Evolutionary conservation across 2,113 vertebrate species (phyloP).

Genomic region (Gymnorhina tibicen): DNA sequence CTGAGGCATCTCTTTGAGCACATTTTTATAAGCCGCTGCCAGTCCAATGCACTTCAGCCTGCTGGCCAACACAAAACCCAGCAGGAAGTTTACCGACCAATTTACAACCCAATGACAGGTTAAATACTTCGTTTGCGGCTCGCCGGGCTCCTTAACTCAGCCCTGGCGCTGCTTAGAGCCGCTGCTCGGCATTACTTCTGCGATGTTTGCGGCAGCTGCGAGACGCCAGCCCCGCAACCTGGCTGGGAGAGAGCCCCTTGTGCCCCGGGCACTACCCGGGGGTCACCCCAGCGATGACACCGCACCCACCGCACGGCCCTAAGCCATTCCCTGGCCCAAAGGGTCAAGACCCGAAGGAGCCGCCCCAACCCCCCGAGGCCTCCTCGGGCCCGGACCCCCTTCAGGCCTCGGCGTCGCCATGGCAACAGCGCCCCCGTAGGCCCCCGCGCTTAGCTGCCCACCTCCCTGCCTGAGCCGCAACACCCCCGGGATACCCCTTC

Average conservation of each 20-base stretch:
- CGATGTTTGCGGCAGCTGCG: not conserved
- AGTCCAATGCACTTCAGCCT: not conserved
- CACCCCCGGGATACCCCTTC: not conserved
- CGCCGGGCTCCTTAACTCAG: not conserved
- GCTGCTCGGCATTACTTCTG: not conserved
- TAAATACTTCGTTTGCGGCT: not conserved
- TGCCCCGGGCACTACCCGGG: no score
- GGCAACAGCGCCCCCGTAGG: not conserved
- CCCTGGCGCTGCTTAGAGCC: not conserved
- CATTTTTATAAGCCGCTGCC: not conserved
- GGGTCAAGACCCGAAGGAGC: fast-evolving
- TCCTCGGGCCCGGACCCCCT: no score
- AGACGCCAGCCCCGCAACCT: no score
- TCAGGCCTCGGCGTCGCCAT: not conserved
- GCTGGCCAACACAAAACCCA: not conserved
- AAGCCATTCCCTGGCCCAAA: not conserved
- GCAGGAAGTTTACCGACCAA: not conserved
- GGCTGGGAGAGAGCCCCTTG: not conserved
- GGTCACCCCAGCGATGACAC: not conserved
- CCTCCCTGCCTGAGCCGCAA: not conserved
- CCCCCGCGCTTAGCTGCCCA: not conserved
- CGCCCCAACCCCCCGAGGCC: fast-evolving
- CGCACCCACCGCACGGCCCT: not conserved
- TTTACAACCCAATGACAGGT: not conserved
- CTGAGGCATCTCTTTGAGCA: not conserved